phyloP scores from a whole-genome alignment of 2,888 invertebrate genomes.

The Melinaea menophilus region DNA sequence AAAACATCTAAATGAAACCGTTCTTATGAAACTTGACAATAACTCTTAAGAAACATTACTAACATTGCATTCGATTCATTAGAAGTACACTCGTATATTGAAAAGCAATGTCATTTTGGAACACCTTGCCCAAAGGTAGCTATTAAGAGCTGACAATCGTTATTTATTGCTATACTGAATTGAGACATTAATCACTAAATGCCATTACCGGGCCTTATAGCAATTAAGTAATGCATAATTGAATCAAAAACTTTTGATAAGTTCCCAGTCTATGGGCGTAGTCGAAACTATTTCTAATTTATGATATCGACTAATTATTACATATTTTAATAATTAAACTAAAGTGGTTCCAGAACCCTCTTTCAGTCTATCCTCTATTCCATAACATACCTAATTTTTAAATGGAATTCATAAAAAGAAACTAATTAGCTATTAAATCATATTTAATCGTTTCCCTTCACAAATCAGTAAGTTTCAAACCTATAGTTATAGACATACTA shows the following conservation, averaged over 20 bases:
- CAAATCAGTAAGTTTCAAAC: too few species aligned
- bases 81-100: constrained; percentile 9
- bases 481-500: too few species aligned
- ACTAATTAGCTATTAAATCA: too few species aligned
- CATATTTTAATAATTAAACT: too few species aligned
- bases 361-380: too few species aligned
- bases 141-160: constrained; percentile 24
- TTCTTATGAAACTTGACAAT: constrained; percentile 10
- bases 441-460: too few species aligned
- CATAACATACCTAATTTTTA: too few species aligned
- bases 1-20: neutral
- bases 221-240: neutral
- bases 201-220: constrained; percentile 2
- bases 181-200: constrained; percentile 24
- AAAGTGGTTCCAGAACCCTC: too few species aligned
- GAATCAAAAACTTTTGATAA: neutral
- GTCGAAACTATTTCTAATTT: neutral
- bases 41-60: constrained; percentile 5
- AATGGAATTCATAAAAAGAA: too few species aligned
- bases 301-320: neutral
- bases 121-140: constrained; percentile 18
- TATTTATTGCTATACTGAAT: constrained; percentile 24
- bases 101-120: constrained; percentile 16
- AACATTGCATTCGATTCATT: constrained; percentile 9
- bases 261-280: neutral